Conservation (phyloP, 2,113 vertebrate species). For the Gymnogyps californianus region DNA sequence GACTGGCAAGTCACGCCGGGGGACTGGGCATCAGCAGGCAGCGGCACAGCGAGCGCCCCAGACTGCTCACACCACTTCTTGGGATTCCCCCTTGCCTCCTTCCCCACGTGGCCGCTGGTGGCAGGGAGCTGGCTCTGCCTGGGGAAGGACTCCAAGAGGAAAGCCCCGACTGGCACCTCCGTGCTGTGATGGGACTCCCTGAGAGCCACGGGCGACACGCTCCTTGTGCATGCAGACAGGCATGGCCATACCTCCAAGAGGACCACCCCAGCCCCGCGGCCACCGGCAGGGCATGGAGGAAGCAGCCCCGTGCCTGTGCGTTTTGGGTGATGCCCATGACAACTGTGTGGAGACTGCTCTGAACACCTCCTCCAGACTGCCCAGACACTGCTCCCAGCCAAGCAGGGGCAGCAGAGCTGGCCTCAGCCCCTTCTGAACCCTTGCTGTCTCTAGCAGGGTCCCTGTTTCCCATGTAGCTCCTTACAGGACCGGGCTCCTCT, state of each 20-base stretch:
- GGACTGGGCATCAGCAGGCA: not conserved
- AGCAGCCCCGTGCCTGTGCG: rapidly evolving
- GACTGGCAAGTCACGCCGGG: rapidly evolving
- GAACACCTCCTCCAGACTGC: not conserved
- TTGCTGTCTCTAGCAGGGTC: not conserved
- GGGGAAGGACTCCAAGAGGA: not conserved
- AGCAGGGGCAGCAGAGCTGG: not conserved
- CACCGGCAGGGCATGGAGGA: rapidly evolving
- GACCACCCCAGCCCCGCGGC: not conserved
- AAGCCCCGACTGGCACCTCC: not conserved
- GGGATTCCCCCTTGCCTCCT: not conserved
- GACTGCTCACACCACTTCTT: rapidly evolving
- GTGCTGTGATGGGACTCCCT: not conserved
- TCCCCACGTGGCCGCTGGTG: rapidly evolving
- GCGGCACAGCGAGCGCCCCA: not conserved
- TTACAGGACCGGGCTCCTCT: not conserved
- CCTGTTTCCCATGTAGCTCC: not conserved
- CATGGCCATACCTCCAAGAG: rapidly evolving
- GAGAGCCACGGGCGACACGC: rapidly evolving
- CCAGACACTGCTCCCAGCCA: not conserved
- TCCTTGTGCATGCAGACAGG: not conserved
- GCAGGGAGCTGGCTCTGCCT: not conserved
- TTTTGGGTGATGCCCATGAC: not conserved
- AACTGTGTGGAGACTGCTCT: not conserved
- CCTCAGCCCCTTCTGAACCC: not conserved